Base-by-base conservation (phyloP, 2,797 vertebrate genomes). In the Macroramphosus scolopax region DNA sequence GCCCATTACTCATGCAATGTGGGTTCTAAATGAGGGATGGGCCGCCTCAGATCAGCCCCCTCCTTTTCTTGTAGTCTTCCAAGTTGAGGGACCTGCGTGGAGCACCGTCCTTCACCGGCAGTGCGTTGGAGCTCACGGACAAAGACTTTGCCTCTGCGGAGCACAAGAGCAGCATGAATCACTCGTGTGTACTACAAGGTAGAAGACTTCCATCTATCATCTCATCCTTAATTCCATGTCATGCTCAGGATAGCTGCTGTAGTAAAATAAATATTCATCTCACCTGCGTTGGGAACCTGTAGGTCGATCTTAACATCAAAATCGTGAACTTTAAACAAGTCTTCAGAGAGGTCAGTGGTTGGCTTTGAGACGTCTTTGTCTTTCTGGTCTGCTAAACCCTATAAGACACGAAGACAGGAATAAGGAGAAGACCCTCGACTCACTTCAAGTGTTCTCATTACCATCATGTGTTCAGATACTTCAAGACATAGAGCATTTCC, bases 251-350 rank as follows among this genome's bases (percentile, higher is more conserved):
- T n/a, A n/a, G n/a, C n/a, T n/a, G n/a, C n/a, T n/a, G n/a, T n/a
- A n/a, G n/a, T n/a, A n/a, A n/a, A 26, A 30, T 4, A 6, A 10
- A 9, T 17, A 18, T n/a, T 3, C 6, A 20, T 67, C 89, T 60
- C 62, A 99, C 96, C 96, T 91, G 96, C 95, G 63, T 93, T 98
- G 42, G 97, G 97, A 87, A 99, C 96, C 84, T 99, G 97, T 41
- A 99, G 89, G 86, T 99, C 97, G 64, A 99, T 99, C 84, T 99
- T 99, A 46, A 99, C 96, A 62, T 99, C 97, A 47, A 99, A 99
- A 75, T 99, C 97, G 6, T 99, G 97, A 62, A 98, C 96, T 94
- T 98, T 98, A 79, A 98, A 98, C 60, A 99, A 90, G 74, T 99
- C 97, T 86, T 99, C 97, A 5, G 96, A 98, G 84, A 98, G 95